Conservation (phyloP, 2,888 invertebrate genomes). For the Nasonia oneida region DNA sequence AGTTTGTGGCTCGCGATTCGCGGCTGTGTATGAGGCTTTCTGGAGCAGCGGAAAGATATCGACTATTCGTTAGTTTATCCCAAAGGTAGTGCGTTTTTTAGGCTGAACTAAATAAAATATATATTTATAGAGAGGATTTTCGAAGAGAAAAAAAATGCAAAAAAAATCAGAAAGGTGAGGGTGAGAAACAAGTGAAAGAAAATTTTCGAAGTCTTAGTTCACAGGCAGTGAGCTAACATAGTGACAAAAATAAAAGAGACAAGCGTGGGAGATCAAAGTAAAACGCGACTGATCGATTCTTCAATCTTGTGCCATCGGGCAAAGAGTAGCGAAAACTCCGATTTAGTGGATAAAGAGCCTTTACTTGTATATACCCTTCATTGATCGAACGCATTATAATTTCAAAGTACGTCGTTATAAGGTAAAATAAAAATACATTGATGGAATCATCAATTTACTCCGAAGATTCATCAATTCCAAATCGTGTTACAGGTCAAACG, state of each 20-base stretch:
- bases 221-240: neutral
- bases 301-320: neutral
- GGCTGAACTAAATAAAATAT: too few species aligned
- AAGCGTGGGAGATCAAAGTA: slow-evolving; percentile 3
- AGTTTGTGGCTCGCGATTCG: neutral
- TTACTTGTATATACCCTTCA: neutral
- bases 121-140: too few species aligned
- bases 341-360: slow-evolving; percentile 11
- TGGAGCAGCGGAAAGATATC: neutral
- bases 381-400: neutral
- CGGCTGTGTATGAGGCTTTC: neutral
- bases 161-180: neutral
- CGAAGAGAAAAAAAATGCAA: neutral
- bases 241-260: neutral
- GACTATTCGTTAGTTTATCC: too few species aligned
- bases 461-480: too few species aligned
- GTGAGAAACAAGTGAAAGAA: neutral
- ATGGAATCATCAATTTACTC: too few species aligned
- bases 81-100: too few species aligned
- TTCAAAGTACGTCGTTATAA: too few species aligned
- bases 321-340: neutral
- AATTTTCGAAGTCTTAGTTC: neutral
- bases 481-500: too few species aligned
- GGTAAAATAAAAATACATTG: too few species aligned
- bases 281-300: neutral